These are phyloP conservation scores for Somateria mollissima DNA, from an alignment of 2,797 vertebrate species.

Conservation along the genomic window DNA sequence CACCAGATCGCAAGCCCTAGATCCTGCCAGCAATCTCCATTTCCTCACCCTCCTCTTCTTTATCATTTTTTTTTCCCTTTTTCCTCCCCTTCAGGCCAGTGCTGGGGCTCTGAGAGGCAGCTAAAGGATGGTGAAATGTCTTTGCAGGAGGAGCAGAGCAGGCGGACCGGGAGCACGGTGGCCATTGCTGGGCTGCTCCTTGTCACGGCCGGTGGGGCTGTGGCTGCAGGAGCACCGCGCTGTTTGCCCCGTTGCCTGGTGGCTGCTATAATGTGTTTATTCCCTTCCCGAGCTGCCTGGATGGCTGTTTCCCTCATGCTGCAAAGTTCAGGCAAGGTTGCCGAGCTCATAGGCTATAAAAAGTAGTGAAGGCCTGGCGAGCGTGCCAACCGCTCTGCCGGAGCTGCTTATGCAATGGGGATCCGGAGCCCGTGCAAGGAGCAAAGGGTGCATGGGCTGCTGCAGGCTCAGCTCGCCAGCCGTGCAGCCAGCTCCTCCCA, in stretches of 20 bases:
- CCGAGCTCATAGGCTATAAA: not conserved
- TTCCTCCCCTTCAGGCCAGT: not conserved
- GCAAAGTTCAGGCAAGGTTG: not conserved
- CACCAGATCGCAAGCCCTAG: not conserved
- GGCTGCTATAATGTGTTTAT: not conserved
- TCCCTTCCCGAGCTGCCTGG: not conserved
- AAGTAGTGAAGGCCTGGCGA: not conserved
- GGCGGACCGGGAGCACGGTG: not conserved
- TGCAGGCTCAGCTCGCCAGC: not conserved
- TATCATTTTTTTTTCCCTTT: not conserved
- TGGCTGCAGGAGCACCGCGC: not conserved
- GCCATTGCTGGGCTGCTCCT: not conserved
- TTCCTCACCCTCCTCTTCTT: not conserved
- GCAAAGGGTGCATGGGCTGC: not conserved
- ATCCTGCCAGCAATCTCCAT: not conserved
- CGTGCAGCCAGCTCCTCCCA: not conserved
- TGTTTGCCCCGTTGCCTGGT: slow-evolving; percentile 1
- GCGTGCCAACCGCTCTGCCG: not conserved
- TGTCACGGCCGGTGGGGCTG: not conserved
- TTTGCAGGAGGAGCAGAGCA: not conserved
- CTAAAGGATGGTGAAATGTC: not conserved
- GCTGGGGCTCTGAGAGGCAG: not conserved
- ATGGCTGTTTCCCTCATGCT: not conserved
- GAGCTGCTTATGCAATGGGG: not conserved
- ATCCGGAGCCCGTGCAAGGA: not conserved